Conservation (phyloP, 2,888 invertebrate genomes). For the Tenthredo distinguenda region DNA sequence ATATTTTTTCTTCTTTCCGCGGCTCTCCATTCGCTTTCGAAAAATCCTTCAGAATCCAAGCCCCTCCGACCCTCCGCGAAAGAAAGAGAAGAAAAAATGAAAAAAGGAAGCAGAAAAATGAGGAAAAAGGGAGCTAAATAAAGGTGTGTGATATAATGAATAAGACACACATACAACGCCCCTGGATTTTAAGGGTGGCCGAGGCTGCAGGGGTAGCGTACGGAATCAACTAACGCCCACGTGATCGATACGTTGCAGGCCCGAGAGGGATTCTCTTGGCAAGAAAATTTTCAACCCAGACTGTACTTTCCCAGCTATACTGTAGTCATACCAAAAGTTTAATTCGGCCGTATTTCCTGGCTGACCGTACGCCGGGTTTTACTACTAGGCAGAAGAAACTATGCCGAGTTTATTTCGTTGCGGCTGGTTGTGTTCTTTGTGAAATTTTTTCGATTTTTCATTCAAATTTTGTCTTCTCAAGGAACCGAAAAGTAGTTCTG, state of each 20-base stretch:
- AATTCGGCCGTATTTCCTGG: background rate
- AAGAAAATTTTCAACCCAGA: slow-evolving; percentile 29
- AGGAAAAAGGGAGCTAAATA: background rate
- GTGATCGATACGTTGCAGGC: slow-evolving; percentile 60
- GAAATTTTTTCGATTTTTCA: background rate
- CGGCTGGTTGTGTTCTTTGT: background rate
- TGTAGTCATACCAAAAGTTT: background rate
- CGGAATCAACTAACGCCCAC: slow-evolving; percentile 56
- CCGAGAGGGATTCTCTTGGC: slow-evolving; percentile 7
- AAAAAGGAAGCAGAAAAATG: background rate
- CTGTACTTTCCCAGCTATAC: background rate
- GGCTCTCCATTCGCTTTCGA: background rate
- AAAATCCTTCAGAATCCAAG: slow-evolving; percentile 16
- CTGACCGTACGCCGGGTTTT: slow-evolving; percentile 13
- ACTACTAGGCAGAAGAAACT: background rate
- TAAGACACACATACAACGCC: slow-evolving; percentile 51
- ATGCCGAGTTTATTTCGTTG: background rate
- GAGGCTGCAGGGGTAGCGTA: slow-evolving; percentile 22
- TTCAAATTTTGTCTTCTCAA: background rate
- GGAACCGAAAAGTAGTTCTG: background rate
- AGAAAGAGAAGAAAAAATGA: background rate
- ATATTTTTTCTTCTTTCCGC: background rate
- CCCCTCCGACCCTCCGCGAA: background rate
- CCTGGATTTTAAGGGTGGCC: slow-evolving; percentile 40
- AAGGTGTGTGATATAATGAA: slow-evolving; percentile 54